phyloP scores from a whole-genome alignment of 2,888 invertebrate species.

The Gastracanthus pulcherrimus region DNA sequence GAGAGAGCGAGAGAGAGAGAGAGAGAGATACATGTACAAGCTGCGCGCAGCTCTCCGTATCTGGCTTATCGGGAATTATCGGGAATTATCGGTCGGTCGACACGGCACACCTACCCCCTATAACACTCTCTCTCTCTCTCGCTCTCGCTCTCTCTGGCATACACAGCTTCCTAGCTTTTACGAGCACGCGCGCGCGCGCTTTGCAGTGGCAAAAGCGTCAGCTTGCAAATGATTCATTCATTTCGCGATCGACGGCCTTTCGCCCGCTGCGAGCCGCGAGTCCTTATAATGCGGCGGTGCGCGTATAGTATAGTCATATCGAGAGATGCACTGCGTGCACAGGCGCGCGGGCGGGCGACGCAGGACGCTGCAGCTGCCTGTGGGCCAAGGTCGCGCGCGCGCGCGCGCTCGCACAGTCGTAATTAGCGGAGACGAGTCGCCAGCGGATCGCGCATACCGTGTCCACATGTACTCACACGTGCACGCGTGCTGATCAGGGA shows the following conservation, averaged over 20 bases:
- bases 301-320: too few species aligned
- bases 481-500: neutral
- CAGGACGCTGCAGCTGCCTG: neutral
- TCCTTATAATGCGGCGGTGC: too few species aligned
- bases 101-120: neutral
- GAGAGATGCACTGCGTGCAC: too few species aligned
- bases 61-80: slow-evolving; percentile 35
- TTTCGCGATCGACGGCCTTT: slow-evolving; percentile 21
- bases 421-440: neutral
- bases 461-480: too few species aligned
- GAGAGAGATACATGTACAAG: too few species aligned
- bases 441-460: neutral
- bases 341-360: neutral
- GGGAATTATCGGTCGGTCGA: slow-evolving; percentile 42
- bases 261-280: too few species aligned
- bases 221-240: slow-evolving; percentile 37
- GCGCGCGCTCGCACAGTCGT: neutral
- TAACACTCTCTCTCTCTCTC: too few species aligned
- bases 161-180: neutral
- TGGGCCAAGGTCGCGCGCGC: neutral
- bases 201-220: neutral
- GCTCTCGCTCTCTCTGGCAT: too few species aligned
- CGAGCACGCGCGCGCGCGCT: neutral
- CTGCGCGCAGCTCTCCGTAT: neutral
- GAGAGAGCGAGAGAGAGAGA: too few species aligned